Percentiles rank a stretch among this genome's conserved stretches.
These are phyloP conservation scores for Limnephilus rhombicus DNA, from an alignment of 2,888 invertebrate species.

Conservation along the genomic window DNA sequence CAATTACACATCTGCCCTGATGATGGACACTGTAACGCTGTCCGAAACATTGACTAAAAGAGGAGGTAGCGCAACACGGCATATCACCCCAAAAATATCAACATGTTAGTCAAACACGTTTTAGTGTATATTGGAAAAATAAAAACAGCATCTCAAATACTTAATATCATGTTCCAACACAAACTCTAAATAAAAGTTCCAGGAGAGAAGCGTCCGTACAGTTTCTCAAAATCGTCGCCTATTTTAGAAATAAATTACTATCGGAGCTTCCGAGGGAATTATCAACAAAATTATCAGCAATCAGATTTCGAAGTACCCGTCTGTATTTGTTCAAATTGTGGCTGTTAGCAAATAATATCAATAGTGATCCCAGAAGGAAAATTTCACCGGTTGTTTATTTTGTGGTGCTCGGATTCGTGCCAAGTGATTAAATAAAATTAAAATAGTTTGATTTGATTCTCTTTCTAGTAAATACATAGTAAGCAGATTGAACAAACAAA, in stretches of 20 bases:
- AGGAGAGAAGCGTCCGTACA: not conserved
- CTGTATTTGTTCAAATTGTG: not conserved
- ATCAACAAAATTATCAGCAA: not conserved
- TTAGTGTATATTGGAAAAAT: too few species aligned
- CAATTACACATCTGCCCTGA: too few species aligned
- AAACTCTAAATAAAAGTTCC: not conserved
- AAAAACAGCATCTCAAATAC: too few species aligned
- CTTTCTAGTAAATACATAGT: too few species aligned
- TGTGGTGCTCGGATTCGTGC: not conserved
- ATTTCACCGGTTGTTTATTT: constrained; percentile 1
- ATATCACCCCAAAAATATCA: too few species aligned
- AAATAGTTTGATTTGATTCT: not conserved
- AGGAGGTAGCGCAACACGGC: too few species aligned
- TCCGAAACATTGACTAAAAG: too few species aligned
- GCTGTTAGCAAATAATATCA: constrained; percentile 36
- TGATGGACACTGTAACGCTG: too few species aligned
- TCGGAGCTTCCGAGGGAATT: not conserved
- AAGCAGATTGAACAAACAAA: too few species aligned
- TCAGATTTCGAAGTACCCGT: not conserved
- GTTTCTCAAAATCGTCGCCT: not conserved
- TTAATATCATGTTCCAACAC: not conserved
- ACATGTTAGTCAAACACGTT: too few species aligned
- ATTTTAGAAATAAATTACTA: not conserved
- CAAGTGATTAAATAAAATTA: constrained; percentile 22
- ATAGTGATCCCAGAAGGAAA: not conserved